Evolutionary conservation across 2,797 vertebrate species (phyloP), one percentile per base, ranked within the genome.

Genomic region (Tachyglossus aculeatus): DNA sequence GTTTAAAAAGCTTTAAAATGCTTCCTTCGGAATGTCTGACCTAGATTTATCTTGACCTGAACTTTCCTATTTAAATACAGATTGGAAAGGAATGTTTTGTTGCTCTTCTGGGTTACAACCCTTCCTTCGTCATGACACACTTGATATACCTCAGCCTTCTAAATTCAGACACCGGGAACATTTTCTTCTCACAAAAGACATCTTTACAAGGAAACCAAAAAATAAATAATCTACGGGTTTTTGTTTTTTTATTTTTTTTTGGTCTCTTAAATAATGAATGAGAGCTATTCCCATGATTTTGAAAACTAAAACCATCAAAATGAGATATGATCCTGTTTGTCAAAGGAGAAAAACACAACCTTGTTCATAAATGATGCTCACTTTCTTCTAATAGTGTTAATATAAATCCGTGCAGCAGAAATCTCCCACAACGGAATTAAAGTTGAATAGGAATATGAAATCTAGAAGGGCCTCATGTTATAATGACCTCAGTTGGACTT

Each of bases 401-500:
- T 33, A 43, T 37, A 63, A 55, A 13, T 71, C 77, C 80, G 76
- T 48, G 18, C 29, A 29, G 48, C 60, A 75, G 5, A 58, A 75
- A 54, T 76, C 11, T 53, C 34, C 6, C 43, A 82, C 84, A 59
- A 71, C 74, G 56, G 81, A 78, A 78, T 69, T 71, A 68, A 80
- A 86, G 38, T 2, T n/a, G n/a, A n/a, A n/a, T 31, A 71, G 66
- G 57, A 62, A 57, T 72, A 39, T 38, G 68, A 29, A 45, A 66
- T 74, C 56, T 63, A 54, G 21, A 74, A 57, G 18, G 5, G 38
- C 43, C 56, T 77, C 44, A 40, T 38, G 66, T 59, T 48, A 47
- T 50, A 80, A 75, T 89, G 86, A 86, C 79, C 84, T 84, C 54
- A 41, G 58, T 64, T 68, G 86, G 74, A 80, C 81, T 77, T 74